Evolutionary conservation across 1,140 invertebrate species (phyloP), one percentile per base, ranked within the genome.

Genomic region (Mylabris phalerata): DNA sequence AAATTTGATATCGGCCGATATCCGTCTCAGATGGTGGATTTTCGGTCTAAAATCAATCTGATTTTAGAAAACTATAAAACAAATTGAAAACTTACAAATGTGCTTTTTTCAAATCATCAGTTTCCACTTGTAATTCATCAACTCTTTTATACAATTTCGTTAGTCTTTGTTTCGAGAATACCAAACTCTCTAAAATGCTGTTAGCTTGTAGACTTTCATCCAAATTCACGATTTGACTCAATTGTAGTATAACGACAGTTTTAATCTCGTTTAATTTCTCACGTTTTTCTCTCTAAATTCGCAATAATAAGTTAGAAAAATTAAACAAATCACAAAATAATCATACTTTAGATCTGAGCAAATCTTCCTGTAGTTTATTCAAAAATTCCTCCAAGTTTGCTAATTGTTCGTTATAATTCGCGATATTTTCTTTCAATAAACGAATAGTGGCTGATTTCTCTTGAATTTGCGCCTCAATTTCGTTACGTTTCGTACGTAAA

Each of bases 181-280:
- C 73, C 11, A 88, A 68, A 40, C 79, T 82, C 13, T 85, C 74
- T 3, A 71, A 70, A n/a, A 87, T 72, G 49, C 83, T 78, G 5
- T 75, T 73, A 13, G 75, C 74, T 32, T 76, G 70, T 4, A 75
- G 64, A 6, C 79, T 76, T 2, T 78, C 66, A 40, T 67, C 68
- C 44, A 84, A 78, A 66, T 84, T 76, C 67, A 86, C 82, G 27
- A 89, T 70, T 68, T 89, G 86, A 70, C 84, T 77, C 50, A 88
- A 73, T 54, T 80, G 82, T 43, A 89, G 60, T 7, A 86, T 73
- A 0, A 86, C 78, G 9, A 82, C 80, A 3, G 84, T 75, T 51
- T 83, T 75, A 0, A 89, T 77, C 55, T 86, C 78, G 66, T 90
- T 90, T 48, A 90, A 70, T 64, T 82, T 81, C 27, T 75, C 68